These are phyloP conservation scores for Drosophila tani DNA, from an alignment of 1,140 invertebrate species.

Conservation along the genomic window DNA sequence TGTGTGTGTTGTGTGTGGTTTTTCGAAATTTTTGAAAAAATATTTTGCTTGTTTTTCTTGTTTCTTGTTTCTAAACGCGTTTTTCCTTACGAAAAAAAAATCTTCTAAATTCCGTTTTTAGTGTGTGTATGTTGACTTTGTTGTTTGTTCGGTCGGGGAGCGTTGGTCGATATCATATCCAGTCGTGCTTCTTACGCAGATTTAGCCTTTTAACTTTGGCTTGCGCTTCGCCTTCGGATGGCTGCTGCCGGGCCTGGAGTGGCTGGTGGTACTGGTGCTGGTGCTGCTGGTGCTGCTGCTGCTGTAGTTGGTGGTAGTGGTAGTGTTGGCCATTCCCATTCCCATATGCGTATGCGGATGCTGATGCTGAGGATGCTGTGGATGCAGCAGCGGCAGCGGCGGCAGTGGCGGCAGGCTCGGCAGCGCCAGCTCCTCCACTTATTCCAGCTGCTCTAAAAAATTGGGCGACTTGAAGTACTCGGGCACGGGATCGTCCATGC, in stretches of 20 bases:
- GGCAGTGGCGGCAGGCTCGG: constrained; percentile 51
- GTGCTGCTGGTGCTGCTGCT: constrained; percentile 52
- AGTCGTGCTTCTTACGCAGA: constrained; percentile 76
- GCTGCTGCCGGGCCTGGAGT: constrained; percentile 45
- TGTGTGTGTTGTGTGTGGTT: constrained; percentile 46
- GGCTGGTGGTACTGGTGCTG: constrained; percentile 49
- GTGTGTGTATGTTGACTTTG: constrained; percentile 4
- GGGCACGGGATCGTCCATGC: constrained; percentile 98
- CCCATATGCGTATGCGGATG: constrained; percentile 8
- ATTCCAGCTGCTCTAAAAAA: constrained; percentile 99
- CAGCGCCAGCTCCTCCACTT: constrained; percentile 86
- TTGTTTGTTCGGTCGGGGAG: constrained; percentile 24
- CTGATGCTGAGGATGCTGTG: constrained; percentile 9
- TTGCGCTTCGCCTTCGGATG: constrained; percentile 62
- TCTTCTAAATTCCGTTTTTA: constrained; percentile 13
- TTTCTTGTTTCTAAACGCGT: constrained; percentile 42
- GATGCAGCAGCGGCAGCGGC: constrained; percentile 47
- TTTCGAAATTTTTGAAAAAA: constrained; percentile 69
- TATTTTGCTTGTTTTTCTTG: constrained; percentile 52
- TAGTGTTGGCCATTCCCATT: constrained; percentile 55
- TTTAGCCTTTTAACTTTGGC: constrained; percentile 77
- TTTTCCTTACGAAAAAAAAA: constrained; percentile 27
- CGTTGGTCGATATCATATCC: constrained; percentile 70
- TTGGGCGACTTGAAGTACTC: constrained; percentile 99
- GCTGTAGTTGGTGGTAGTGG: constrained; percentile 43